phyloP scores from a whole-genome alignment of 2,797 vertebrate genomes.

The Sebastes steindachneri region DNA sequence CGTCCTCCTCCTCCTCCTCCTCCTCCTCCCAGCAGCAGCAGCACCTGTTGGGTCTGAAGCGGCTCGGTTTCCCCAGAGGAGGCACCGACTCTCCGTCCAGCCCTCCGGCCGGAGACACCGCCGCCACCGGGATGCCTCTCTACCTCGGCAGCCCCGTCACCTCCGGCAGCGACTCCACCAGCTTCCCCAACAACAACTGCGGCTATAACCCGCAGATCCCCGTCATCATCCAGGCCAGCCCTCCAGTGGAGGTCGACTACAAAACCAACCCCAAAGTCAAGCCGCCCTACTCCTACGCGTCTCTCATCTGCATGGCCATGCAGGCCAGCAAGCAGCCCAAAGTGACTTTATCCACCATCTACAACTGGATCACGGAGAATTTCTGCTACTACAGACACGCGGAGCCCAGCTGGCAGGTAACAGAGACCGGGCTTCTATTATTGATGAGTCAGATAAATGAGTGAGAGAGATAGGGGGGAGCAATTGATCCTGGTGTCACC shows the following conservation, averaged over 20 bases:
- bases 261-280: conserved; percentile 86
- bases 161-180: conserved; percentile 76
- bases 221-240: conserved; percentile 66
- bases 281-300: conserved; percentile 89
- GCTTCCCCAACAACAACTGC: conserved; percentile 44
- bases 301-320: conserved; percentile 92
- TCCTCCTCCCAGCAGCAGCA: conserved; percentile 51
- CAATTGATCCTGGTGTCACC: conserved; percentile 64
- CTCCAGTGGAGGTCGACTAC: conserved; percentile 84
- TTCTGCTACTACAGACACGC: conserved; percentile 91
- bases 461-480: conserved; percentile 42
- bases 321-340: conserved; percentile 88
- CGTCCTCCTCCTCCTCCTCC: conserved; percentile 39
- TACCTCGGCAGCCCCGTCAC: conserved; percentile 81
- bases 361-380: conserved; percentile 90
- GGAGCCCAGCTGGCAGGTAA: conserved; percentile 93
- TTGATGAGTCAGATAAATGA: conserved; percentile 75
- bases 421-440: conserved; percentile 62
- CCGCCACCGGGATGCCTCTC: conserved; percentile 82
- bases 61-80: conserved; percentile 70
- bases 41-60: conserved; percentile 70
- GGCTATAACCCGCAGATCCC: conserved; percentile 55
- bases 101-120: conserved; percentile 87
- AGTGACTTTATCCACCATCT: conserved; percentile 89
- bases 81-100: conserved; percentile 86